Percentiles rank a stretch among this genome's conserved stretches.
Evolutionary conservation across 1,140 invertebrate species (phyloP).

Genomic region (Solenopsis invicta): DNA sequence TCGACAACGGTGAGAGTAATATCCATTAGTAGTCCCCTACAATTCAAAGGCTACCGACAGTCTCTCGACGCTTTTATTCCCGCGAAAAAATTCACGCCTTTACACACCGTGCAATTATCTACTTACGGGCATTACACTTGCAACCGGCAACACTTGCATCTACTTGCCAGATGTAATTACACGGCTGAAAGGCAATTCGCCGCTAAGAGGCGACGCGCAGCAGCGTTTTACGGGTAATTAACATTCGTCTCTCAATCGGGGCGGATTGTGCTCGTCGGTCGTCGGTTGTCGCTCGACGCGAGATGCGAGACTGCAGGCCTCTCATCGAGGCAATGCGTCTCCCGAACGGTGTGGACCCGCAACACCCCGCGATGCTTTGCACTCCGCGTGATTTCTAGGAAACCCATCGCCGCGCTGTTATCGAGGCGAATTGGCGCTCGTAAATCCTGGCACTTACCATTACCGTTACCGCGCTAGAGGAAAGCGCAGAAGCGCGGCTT

Average conservation of each 20-base stretch:
- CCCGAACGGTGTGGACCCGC: not conserved
- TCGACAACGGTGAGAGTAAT: slow-evolving; percentile 52
- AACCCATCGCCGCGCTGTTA: slow-evolving; percentile 68
- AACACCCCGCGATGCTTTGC: slow-evolving; percentile 48
- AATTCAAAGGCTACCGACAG: slow-evolving; percentile 67
- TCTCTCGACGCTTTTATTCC: slow-evolving; percentile 68
- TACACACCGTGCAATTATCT: slow-evolving; percentile 63
- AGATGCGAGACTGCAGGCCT: slow-evolving; percentile 24
- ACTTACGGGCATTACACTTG: slow-evolving; percentile 61
- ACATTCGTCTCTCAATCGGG: slow-evolving; percentile 71
- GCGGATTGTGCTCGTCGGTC: slow-evolving; percentile 46
- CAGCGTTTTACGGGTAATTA: slow-evolving; percentile 73
- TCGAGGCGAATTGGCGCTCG: slow-evolving; percentile 75
- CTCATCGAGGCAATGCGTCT: not conserved
- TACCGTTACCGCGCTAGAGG: slow-evolving; percentile 77
- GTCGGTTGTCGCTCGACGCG: slow-evolving; percentile 33
- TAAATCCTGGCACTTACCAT: slow-evolving; percentile 81
- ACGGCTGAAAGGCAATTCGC: slow-evolving; percentile 52
- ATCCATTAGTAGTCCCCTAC: slow-evolving; percentile 59
- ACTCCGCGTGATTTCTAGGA: slow-evolving; percentile 71
- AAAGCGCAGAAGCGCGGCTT: slow-evolving; percentile 37
- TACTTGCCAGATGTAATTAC: slow-evolving; percentile 73
- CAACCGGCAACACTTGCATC: slow-evolving; percentile 65
- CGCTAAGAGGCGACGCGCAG: slow-evolving; percentile 56
- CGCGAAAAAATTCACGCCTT: slow-evolving; percentile 61